Base-by-base conservation (phyloP, 2,888 invertebrate species). In the Xestia xanthographa region DNA sequence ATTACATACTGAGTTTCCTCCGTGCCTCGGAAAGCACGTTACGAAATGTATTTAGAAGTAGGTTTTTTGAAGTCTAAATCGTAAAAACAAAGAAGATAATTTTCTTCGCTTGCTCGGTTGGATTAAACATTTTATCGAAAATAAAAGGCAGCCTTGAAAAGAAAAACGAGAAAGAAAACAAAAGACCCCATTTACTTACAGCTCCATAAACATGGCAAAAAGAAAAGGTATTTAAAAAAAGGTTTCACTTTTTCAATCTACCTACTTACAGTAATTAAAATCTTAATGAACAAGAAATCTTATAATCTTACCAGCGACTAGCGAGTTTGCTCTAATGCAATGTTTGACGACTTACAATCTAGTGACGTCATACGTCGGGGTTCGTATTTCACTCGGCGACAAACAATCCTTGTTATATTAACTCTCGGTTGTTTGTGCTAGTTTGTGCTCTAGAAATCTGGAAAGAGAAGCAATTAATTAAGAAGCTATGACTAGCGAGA, bases 321-420 rank as follows among this genome's bases (percentile, higher is more conserved):
- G 14, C 2, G 29, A 17, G 17, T 63, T 62, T 34, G 17, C 50
- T 17, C n/a, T 22, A 38, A 53, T 34, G 43, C 58, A 26, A 58
- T 72, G n/a, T 58, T 80, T 66, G 66, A n/a, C 50, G 48, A 34
- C 34, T 58, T 6, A 34, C n/a, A 65, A 48, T 65, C 41, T 20
- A 22, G 26, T 72, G 77, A 80, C 77, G 50, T 66, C 80, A 79
- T 63, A 26, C 41, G 56, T 34, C 34, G 22, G n/a, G 45, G 66
- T 1, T 72, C 6, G 1, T 48, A 50, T 66, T 72, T 62, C 72
- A 65, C 17, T 5, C 1, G 45, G 26, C 14, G 2, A n/a, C 50
- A 38, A 58, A 62, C 38, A 72, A 50, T 22, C 3, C n/a, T 17
- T 48, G 26, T 48, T 76, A 58, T n/a, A 43, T 67, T 66, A n/a